These are phyloP conservation scores for Centruroides sculpturatus DNA, from an alignment of 1,140 invertebrate species.

Conservation along the genomic window DNA sequence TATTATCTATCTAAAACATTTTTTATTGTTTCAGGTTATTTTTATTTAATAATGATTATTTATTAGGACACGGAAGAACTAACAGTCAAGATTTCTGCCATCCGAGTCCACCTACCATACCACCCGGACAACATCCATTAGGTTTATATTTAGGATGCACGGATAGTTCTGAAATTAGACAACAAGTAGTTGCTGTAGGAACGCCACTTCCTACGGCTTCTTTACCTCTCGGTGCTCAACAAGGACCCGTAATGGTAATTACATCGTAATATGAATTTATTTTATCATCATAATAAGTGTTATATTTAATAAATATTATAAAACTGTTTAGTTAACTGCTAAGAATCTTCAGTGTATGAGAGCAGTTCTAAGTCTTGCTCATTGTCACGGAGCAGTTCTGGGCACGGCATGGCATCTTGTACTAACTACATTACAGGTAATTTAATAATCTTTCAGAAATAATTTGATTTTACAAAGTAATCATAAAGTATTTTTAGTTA, in stretches of 20 bases:
- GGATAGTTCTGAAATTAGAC: constrained; percentile 48
- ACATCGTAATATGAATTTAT: neutral
- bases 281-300: no score
- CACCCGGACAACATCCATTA: neutral
- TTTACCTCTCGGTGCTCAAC: constrained; percentile 47
- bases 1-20: neutral
- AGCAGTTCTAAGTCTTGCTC: constrained; percentile 70
- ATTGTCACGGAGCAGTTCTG: constrained; percentile 80
- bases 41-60: neutral
- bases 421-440: constrained; percentile 66
- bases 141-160: constrained; percentile 18
- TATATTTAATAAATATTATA: no score
- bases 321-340: constrained; percentile 52
- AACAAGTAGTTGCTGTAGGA: constrained; percentile 81
- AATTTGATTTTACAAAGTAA: neutral
- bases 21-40: neutral
- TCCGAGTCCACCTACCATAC: neutral
- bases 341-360: constrained; percentile 96
- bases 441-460: neutral
- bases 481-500: no score
- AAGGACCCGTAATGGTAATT: constrained; percentile 80
- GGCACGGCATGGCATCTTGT: constrained; percentile 91
- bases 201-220: constrained; percentile 76
- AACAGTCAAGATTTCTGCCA: neutral
- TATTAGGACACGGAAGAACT: neutral